These are phyloP conservation scores for Chaitophorus viminalis DNA, from an alignment of 2,888 invertebrate species.

Conservation along the genomic window DNA sequence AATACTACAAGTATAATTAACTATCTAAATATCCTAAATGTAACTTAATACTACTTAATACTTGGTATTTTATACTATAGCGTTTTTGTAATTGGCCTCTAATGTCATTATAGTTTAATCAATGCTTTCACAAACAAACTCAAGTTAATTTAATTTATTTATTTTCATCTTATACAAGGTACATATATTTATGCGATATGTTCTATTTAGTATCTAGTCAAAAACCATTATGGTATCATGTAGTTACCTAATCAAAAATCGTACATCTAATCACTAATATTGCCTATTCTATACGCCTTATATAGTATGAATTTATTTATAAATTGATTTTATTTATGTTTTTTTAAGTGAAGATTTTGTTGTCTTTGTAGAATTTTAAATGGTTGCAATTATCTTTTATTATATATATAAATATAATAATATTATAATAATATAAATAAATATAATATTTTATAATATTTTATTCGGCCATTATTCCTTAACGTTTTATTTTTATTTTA, in stretches of 20 bases:
- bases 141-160: constrained; percentile 21
- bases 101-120: constrained; percentile 11
- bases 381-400: constrained; percentile 4
- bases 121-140: constrained; percentile 7
- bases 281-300: constrained; percentile 58
- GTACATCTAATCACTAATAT: constrained; percentile 46
- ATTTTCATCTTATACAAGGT: constrained; percentile 2
- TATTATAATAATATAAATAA: too few species aligned
- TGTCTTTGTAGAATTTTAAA: not conserved
- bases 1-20: not conserved
- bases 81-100: not conserved
- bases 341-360: not conserved
- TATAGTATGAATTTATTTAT: not conserved
- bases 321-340: not conserved
- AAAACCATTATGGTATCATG: constrained; percentile 34
- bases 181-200: constrained; percentile 18
- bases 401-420: too few species aligned
- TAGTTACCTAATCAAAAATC: not conserved
- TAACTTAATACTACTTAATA: not conserved
- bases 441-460: too few species aligned
- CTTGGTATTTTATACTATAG: too few species aligned
- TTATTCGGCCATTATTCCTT: not conserved
- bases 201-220: constrained; percentile 31
- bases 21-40: not conserved
- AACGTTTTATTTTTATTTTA: not conserved